These are phyloP conservation scores for Petrocephalus schoutedeni DNA, from an alignment of 2,797 vertebrate species.

Conservation along the genomic window DNA sequence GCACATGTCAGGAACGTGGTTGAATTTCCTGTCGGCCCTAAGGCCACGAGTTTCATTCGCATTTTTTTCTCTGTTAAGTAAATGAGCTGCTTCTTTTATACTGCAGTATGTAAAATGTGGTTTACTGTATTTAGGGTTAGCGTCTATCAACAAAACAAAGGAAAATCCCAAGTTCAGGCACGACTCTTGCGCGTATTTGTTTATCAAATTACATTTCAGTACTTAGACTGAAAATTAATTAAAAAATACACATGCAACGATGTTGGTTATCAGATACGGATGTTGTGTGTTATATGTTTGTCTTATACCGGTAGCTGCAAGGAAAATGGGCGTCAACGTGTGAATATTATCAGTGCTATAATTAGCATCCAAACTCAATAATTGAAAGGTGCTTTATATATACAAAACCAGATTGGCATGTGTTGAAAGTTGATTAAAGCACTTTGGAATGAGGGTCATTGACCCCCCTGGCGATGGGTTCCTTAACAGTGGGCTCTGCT, in stretches of 20 bases:
- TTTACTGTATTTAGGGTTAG: neutral
- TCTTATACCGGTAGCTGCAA: neutral
- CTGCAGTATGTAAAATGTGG: neutral
- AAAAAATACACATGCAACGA: neutral
- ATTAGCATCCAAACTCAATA: neutral
- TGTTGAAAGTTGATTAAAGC: neutral
- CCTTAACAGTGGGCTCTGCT: constrained; percentile 64
- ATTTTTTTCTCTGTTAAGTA: neutral
- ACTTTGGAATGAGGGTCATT: neutral
- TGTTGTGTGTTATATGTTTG: neutral
- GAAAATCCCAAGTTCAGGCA: neutral
- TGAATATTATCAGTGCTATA: neutral
- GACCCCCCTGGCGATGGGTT: constrained; percentile 29
- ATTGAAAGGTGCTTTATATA: neutral
- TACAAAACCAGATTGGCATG: neutral
- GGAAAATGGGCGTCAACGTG: neutral
- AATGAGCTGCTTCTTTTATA: neutral
- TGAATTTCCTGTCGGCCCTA: neutral
- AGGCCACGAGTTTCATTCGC: neutral
- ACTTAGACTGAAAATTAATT: neutral
- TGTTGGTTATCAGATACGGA: neutral
- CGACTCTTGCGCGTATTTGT: neutral
- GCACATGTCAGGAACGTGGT: neutral
- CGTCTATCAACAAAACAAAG: neutral
- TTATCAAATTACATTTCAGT: neutral